These are phyloP conservation scores for Lagocephalus sceleratus DNA, from an alignment of 2,797 vertebrate genomes.

Conservation along the genomic window DNA sequence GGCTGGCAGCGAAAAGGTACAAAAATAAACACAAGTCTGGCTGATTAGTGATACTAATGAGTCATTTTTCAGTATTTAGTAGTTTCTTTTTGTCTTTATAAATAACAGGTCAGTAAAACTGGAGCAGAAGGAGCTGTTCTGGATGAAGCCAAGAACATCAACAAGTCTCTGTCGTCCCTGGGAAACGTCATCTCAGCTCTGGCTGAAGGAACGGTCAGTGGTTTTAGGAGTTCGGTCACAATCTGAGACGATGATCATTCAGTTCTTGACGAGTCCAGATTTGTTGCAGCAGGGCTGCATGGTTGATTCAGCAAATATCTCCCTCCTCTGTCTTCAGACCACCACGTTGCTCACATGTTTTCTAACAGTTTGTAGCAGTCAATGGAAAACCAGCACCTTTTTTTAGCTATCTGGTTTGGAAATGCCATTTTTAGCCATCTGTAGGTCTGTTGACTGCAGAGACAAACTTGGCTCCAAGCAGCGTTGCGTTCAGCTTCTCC, in stretches of 20 bases:
- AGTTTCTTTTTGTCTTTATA: constrained; percentile 3
- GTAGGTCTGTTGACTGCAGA: constrained; percentile 23
- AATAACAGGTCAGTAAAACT: constrained; percentile 93
- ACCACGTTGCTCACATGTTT: neutral
- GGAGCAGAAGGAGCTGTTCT: constrained; percentile 94
- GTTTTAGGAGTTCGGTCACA: no score
- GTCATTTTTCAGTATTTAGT: no score
- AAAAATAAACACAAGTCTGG: neutral
- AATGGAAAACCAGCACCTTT: neutral
- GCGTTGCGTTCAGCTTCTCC: constrained; percentile 24
- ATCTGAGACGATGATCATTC: neutral
- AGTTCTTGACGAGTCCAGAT: neutral
- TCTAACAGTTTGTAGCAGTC: neutral
- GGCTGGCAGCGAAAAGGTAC: constrained; percentile 96
- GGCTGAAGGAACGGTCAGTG: constrained; percentile 92
- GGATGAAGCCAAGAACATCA: constrained; percentile 99
- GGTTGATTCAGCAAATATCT: neutral
- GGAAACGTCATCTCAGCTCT: constrained; percentile 96
- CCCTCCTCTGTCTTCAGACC: constrained; percentile 14
- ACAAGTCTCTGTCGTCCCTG: constrained; percentile 95
- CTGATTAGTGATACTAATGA: no score
- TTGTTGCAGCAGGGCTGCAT: neutral
- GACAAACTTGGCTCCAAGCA: constrained; percentile 32
- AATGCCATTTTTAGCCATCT: constrained; percentile 15
- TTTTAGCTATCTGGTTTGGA: constrained; percentile 5